Conservation (phyloP, 1,140 invertebrate genomes). For the Aphaenogaster floridana region DNA sequence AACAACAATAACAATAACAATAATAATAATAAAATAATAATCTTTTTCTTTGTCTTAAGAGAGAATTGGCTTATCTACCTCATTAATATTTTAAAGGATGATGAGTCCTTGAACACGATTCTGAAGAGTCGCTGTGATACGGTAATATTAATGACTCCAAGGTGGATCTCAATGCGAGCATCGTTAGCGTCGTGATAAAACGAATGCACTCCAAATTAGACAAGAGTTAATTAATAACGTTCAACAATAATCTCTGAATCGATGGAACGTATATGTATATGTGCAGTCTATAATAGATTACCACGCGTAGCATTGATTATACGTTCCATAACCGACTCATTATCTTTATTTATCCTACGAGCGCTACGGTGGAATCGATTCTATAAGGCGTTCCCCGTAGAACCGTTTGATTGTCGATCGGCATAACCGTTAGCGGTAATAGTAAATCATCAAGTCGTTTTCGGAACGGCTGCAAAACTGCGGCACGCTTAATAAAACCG, state of each 20-base stretch:
- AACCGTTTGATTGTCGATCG: conserved; percentile 18
- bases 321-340: conserved; percentile 22
- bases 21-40: too few relatives aligned
- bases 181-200: background rate
- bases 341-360: conserved; percentile 38
- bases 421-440: conserved; percentile 19
- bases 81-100: background rate
- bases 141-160: background rate
- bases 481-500: background rate
- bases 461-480: background rate
- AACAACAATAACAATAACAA: too few relatives aligned
- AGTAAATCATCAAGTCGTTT: background rate
- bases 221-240: conserved; percentile 12
- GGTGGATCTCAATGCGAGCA: conserved; percentile 6
- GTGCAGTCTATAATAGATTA: background rate
- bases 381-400: conserved; percentile 3
- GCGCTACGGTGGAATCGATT: background rate
- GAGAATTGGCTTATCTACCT: background rate
- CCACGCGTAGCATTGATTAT: conserved; percentile 36
- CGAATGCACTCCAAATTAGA: background rate
- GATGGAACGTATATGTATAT: background rate
- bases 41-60: background rate
- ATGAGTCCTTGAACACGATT: background rate
- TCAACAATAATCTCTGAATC: conserved; percentile 1
- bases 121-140: background rate